Percentiles rank a stretch among this genome's conserved stretches.
These are phyloP conservation scores for Amitus sp. DNA, from an alignment of 2,888 invertebrate species.

Conservation along the genomic window DNA sequence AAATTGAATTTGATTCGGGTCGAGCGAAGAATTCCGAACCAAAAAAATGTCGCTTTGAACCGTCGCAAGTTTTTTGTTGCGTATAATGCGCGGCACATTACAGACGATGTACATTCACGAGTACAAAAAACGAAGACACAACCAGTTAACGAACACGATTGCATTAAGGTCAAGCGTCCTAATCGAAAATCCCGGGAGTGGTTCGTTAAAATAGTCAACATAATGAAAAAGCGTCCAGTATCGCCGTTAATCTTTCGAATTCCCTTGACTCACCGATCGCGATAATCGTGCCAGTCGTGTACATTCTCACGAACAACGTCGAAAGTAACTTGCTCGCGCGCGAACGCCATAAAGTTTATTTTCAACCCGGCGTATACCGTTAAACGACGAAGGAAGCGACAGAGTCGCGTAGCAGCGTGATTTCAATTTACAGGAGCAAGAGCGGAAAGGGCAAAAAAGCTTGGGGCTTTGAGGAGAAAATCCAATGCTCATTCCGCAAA, in stretches of 20 bases:
- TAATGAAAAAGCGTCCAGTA: slow-evolving; percentile 41
- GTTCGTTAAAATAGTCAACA: slow-evolving; percentile 30
- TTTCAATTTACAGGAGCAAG: slow-evolving; percentile 39
- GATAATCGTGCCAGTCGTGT: slow-evolving; percentile 48
- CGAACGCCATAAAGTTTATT: slow-evolving; percentile 45
- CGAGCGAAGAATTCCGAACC: not conserved
- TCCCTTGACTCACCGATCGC: slow-evolving; percentile 40
- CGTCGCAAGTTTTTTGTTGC: slow-evolving; percentile 6
- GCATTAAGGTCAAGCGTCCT: slow-evolving; percentile 21
- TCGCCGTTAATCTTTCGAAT: slow-evolving; percentile 45
- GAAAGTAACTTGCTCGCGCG: slow-evolving; percentile 41
- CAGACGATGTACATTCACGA: slow-evolving; percentile 1
- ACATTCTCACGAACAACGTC: slow-evolving; percentile 47
- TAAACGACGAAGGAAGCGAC: slow-evolving; percentile 38
- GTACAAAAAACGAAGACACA: slow-evolving; percentile 10
- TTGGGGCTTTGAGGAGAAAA: slow-evolving; percentile 18
- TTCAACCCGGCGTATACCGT: slow-evolving; percentile 45
- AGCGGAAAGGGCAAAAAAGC: slow-evolving; percentile 22
- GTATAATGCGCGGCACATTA: slow-evolving; percentile 3
- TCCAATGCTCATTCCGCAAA: slow-evolving; percentile 19
- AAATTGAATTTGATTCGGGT: not conserved
- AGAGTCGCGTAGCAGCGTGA: slow-evolving; percentile 35
- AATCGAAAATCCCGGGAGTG: slow-evolving; percentile 21
- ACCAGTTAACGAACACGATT: slow-evolving; percentile 19
- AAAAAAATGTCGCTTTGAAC: not conserved